phyloP scores from a whole-genome alignment of 2,888 invertebrate species.

The Perizoma affinitatum region DNA sequence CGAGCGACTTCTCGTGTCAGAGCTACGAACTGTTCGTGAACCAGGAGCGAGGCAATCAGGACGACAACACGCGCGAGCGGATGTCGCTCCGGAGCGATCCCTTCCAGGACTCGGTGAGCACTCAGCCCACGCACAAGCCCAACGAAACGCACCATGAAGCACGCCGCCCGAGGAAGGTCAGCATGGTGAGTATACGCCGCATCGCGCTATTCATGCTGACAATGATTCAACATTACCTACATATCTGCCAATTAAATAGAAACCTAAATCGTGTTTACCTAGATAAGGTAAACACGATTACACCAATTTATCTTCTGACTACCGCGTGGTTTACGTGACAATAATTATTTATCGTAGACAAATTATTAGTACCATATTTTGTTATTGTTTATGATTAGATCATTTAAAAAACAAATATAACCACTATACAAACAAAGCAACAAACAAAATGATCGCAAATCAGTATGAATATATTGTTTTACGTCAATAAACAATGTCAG shows the following conservation, averaged over 20 bases:
- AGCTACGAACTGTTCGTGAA: slow-evolving; percentile 96
- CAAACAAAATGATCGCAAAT: no score
- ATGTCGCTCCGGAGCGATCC: slow-evolving; percentile 95
- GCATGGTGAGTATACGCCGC: slow-evolving; percentile 90
- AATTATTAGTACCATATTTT: no score
- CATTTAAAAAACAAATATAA: no score
- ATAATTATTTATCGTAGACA: no score
- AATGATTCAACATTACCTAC: slow-evolving; percentile 57
- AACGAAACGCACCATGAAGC: slow-evolving; percentile 80
- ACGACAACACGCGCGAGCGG: slow-evolving; percentile 95
- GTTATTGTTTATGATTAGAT: no score
- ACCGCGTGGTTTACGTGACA: no score
- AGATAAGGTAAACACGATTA: no score
- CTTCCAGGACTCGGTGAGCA: slow-evolving; percentile 94
- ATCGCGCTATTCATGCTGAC: slow-evolving; percentile 54
- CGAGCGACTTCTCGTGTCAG: slow-evolving; percentile 95
- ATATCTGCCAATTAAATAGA: no score
- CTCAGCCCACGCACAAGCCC: slow-evolving; percentile 87
- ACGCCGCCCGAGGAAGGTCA: slow-evolving; percentile 92
- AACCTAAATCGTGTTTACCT: no score
- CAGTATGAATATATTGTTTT: no score
- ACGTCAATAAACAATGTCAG: background rate
- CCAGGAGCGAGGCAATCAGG: slow-evolving; percentile 93
- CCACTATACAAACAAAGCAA: no score
- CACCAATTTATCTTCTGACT: no score